Base-by-base conservation (phyloP, 2,888 invertebrate species). In the Cryptocheilus praepositus region DNA sequence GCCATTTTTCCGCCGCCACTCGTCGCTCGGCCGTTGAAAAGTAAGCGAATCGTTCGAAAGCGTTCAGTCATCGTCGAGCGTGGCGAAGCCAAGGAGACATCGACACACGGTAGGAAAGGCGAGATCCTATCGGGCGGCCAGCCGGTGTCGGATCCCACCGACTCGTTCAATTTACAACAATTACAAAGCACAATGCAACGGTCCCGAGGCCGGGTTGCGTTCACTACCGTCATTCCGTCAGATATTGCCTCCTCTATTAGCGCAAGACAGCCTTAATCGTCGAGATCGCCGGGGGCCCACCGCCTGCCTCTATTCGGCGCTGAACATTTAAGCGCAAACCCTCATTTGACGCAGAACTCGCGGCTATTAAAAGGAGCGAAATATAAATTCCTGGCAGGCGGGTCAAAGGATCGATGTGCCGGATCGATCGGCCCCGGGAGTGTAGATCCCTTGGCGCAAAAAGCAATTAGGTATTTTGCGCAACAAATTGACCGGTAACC, bases 121-220 rank as follows among this genome's bases (percentile, higher is more conserved):
- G 56, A 71, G 76, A 76, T 76, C 66, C 61, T 54, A 76, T 74
- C 70, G 21, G 5, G 36, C 52, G 28, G 16, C 21, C 54, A 67
- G 61, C 49, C 61, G 49, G 61, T 57, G 69, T 72, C 25, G 61
- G 66, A 53, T 64, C 60, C 68, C 63, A 71, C 61, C 63, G 70
- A 61, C 53, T 61, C 61, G 79, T 81, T 81, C 80, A 81, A 82
- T 81, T 81, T 82, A 77, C 76, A 80, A 81, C 81, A 81, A 81
- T 82, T 82, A 82, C 80, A 74, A 82, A 73, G 81, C 81, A 82
- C 73, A 82, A 81, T 82, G 70, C 61, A 64, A 59, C 66, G 44
- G 25, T 25, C 25, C 25, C 25, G 25, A 5, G 45, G 46, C 19
- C 45, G 60, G 53, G 46, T 61, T 53, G 19, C 64, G 65, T 52